Conservation (phyloP, 2,113 vertebrate genomes). For the Poeciliopsis retropinna region DNA sequence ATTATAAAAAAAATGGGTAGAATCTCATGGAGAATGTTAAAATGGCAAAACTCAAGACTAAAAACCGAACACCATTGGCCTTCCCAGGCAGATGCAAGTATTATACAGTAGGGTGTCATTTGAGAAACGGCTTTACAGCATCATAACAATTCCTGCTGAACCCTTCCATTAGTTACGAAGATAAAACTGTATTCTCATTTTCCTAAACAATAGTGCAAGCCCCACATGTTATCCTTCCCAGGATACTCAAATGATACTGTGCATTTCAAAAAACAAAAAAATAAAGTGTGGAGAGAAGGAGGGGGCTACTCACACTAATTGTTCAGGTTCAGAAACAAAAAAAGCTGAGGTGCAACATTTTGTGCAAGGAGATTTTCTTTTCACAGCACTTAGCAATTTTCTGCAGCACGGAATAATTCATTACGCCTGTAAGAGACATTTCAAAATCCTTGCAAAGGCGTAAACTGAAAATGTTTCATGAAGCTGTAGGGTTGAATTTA, state of each 20-base stretch:
- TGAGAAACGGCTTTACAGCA: background rate
- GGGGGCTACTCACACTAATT: conserved; percentile 2
- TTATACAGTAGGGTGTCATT: background rate
- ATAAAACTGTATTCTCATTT: background rate
- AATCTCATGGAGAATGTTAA: too few species aligned
- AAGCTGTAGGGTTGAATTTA: conserved; percentile 11
- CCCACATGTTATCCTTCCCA: background rate
- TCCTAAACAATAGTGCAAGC: background rate
- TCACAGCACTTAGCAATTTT: conserved; percentile 37
- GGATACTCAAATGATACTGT: background rate
- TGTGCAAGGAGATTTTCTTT: conserved; percentile 20
- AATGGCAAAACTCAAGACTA: background rate
- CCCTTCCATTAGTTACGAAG: background rate
- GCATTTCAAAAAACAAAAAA: background rate
- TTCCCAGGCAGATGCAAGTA: background rate
- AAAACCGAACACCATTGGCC: background rate
- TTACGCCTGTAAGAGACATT: conserved; percentile 15
- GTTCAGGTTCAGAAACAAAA: background rate
- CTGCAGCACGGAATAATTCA: conserved; percentile 13
- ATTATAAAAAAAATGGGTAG: too few species aligned
- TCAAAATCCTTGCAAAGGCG: conserved; percentile 8
- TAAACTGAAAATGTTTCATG: conserved; percentile 24
- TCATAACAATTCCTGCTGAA: background rate
- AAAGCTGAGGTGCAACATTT: conserved; percentile 19
- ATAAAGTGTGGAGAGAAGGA: background rate